Percentiles rank a stretch among this genome's conserved stretches.
phyloP scores from a whole-genome alignment of 2,113 vertebrate genomes.

The Penelope pileata region DNA sequence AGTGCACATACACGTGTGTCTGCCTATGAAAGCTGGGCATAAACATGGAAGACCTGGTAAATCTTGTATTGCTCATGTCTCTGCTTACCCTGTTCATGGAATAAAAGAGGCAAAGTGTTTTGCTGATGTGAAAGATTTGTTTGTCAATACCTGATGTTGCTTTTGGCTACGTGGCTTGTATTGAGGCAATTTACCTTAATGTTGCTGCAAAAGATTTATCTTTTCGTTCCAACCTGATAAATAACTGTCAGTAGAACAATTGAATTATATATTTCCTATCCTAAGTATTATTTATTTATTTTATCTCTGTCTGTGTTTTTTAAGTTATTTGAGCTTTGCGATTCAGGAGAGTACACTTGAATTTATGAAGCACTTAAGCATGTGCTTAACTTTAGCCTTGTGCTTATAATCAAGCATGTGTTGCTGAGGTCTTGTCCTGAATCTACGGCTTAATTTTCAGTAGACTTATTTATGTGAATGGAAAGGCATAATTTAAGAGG shows the following conservation, averaged over 20 bases:
- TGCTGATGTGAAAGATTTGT: not conserved
- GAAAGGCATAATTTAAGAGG: slow-evolving; percentile 19
- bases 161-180: not conserved
- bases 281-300: not conserved
- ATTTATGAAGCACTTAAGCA: not conserved
- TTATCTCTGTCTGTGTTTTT: not conserved
- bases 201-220: not conserved
- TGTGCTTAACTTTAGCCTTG: not conserved
- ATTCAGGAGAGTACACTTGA: not conserved
- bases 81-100: not conserved
- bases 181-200: not conserved
- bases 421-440: not conserved
- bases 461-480: not conserved
- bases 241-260: not conserved
- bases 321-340: not conserved
- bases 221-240: not conserved
- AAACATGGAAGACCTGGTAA: not conserved
- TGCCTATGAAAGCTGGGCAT: not conserved
- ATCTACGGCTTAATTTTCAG: slow-evolving; percentile 2
- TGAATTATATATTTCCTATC: not conserved
- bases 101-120: not conserved
- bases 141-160: not conserved
- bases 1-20: fast-evolving
- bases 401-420: not conserved
- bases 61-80: not conserved